Conservation (phyloP, 2,888 invertebrate species). For the Lamellibrachia columna region DNA sequence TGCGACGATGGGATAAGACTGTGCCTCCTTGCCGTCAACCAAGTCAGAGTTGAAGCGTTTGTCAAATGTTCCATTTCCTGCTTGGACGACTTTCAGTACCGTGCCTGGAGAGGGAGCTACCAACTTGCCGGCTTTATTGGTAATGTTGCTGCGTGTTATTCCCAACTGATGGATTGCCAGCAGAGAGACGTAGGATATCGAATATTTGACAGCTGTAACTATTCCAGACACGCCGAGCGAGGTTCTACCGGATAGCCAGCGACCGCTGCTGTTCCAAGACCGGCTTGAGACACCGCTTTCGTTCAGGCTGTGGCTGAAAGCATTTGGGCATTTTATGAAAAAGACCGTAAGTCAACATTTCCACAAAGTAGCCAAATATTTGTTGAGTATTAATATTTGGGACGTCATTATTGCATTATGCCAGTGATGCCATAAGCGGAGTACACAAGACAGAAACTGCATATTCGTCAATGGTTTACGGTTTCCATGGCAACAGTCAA, state of each 20-base stretch:
- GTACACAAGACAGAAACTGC: too few species aligned
- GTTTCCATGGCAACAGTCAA: too few species aligned
- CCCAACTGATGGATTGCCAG: neutral
- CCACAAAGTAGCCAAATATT: too few species aligned
- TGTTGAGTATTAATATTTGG: too few species aligned
- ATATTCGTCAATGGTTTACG: too few species aligned
- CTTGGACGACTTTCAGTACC: neutral
- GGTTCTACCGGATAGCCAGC: constrained; percentile 30
- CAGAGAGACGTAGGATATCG: neutral
- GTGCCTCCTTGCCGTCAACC: constrained; percentile 38
- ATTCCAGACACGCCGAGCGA: constrained; percentile 36
- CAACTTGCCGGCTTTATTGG: neutral
- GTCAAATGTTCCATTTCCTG: constrained; percentile 8
- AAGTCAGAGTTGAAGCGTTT: constrained; percentile 30
- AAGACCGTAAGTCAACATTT: too few species aligned
- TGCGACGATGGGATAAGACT: constrained; percentile 54
- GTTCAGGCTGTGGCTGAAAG: neutral
- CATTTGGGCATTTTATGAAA: neutral
- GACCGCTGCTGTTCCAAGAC: constrained; percentile 30
- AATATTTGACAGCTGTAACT: constrained; percentile 28
- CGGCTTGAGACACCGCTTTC: neutral
- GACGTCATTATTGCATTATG: too few species aligned
- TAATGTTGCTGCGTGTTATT: neutral
- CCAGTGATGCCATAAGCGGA: too few species aligned
- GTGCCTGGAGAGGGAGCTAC: neutral